Evolutionary conservation across 2,888 invertebrate genomes (phyloP), one percentile per base, ranked within the genome.

Genomic region (Meloe dianella): DNA sequence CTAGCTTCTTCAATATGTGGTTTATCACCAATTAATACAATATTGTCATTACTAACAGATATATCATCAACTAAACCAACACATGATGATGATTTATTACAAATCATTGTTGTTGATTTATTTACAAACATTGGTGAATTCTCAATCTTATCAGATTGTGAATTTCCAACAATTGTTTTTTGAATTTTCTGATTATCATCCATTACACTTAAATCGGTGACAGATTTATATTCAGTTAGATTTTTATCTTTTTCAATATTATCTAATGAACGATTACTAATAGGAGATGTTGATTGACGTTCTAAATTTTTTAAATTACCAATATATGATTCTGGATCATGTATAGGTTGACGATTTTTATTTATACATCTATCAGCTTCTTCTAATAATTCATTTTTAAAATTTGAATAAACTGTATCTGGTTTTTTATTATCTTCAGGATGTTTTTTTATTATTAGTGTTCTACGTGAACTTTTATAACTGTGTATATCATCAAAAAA

Each of bases 361-460:
- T 59, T 59, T 17, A 59, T 29, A 17, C 9, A 9, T 35, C 12
- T 38, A 59, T 63, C 69, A 9, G 69, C 69, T 56, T 69, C 69
- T 29, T 69, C 66, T 5, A 69, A 17, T 14, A 69, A 38, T 51
- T 64, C 61, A 41, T 61, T 66, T 10, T 57, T 66, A 32, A 59
- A 69, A 54, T 66, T 69, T 24, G 47, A 56, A 51, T 41, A 64
- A 59, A 66, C 47, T 7, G 60, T 57, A 0, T 62, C 27, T 7
- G 47, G 9, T 10, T 57, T 61, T 14, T 61, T 63, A 54, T 64
- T 64, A 60, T 68, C 20, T 74, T 70, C 62, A 12, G 22, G 60
- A 71, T 87, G 87, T 2, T 89, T 89, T 22, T 91, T 89, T 7
- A 95, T 84, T 4, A 92, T 89, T 14, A 95, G 86, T 2, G 93